Base-by-base conservation (phyloP, 2,113 vertebrate genomes). In the Tichodroma muraria region DNA sequence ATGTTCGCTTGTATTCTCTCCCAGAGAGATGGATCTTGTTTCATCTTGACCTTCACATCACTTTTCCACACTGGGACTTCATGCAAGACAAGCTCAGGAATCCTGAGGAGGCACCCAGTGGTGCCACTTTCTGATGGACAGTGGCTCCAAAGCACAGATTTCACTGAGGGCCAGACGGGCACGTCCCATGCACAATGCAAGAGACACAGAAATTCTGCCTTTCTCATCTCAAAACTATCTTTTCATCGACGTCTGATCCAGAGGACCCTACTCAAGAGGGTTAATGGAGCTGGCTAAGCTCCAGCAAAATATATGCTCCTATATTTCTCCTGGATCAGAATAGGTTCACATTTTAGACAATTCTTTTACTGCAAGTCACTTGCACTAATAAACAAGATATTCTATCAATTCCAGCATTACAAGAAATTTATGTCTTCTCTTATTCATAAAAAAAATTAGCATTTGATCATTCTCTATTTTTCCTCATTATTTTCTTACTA, bases 141-240 rank as follows among this genome's bases (percentile, higher is more conserved):
- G 11, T 8, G 13, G 27, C 35, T 72, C 7, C 40, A 44, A 42
- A 28, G 33, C 1, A 1, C 30, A 35, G 75, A n/a, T 30, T 3
- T 1, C 33, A 64, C 6, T 0, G 6, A 50, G 30, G 11, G 19
- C 16, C 61, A 52, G 59, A 63, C 30, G 10, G 33, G 30, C 11
- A 15, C 0, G 0, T 9, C 21, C 42, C 12, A 13, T 13, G 8
- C 13, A 63, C 19, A 82, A 4, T 28, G 24, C 22, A 76, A 30
- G 15, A 81, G 8, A 42, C 4, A 17, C 0, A 0, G 24, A 16
- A 70, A 75, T 91, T 59, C 33, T 73, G 42, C n/a, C 25, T 45
- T 54, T 71, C 25, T 81, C 13, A 71, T n/a, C 64, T 77, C 24
- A 79, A 79, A 92, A 31, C 3, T n/a, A 7, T 25, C 20, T 69